Conservation (phyloP, 2,113 vertebrate species). For the Aix galericulata region DNA sequence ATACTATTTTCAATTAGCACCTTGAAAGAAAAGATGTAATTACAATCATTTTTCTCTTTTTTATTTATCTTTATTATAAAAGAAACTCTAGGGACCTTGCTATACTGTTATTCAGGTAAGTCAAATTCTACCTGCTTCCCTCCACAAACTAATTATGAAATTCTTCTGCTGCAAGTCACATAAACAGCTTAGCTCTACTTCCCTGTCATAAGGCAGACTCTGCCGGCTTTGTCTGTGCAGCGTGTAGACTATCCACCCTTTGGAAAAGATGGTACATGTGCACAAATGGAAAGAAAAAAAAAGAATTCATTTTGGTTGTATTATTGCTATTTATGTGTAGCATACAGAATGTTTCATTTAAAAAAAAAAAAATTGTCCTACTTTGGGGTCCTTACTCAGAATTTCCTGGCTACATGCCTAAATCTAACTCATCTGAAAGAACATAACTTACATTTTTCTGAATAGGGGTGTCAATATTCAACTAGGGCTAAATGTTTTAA, state of each 20-base stretch:
- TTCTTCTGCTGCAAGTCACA: not conserved
- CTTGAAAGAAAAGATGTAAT: conserved; percentile 66
- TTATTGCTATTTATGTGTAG: not conserved
- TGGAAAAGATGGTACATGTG: not conserved
- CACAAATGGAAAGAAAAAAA: not conserved
- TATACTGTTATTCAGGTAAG: not conserved
- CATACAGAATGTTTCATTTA: not conserved
- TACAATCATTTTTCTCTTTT: conserved; percentile 63
- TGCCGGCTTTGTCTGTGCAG: not conserved
- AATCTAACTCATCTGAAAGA: not conserved
- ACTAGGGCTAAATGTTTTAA: not conserved
- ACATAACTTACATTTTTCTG: not conserved
- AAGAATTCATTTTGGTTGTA: not conserved
- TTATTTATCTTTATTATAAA: conserved; percentile 44
- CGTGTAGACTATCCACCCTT: not conserved
- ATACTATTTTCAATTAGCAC: conserved; percentile 46
- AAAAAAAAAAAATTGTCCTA: not conserved
- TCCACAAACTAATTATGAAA: not conserved
- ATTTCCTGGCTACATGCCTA: not conserved
- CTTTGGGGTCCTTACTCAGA: not conserved
- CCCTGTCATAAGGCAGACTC: not conserved
- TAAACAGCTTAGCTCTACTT: not conserved
- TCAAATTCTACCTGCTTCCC: not conserved
- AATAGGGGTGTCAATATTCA: not conserved
- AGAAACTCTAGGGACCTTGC: not conserved